phyloP scores from a whole-genome alignment of 2,888 invertebrate species.

The Trachelus tabidus region DNA sequence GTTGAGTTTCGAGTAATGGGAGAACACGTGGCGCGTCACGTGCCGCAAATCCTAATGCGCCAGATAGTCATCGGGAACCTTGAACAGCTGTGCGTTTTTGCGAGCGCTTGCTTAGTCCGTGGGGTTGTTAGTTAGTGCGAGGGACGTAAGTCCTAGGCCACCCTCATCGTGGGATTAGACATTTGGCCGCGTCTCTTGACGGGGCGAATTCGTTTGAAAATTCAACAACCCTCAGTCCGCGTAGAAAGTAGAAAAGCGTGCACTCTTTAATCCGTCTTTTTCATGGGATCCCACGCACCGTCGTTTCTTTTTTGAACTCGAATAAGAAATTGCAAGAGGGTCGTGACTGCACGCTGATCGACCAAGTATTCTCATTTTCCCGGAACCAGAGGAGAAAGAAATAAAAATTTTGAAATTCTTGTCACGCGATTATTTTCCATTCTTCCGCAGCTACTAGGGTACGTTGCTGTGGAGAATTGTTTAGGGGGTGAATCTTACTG shows the following conservation, averaged over 20 bases:
- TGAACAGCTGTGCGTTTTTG: conserved; percentile 30
- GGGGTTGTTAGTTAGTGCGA: background rate
- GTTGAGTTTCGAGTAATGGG: background rate
- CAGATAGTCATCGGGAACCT: background rate
- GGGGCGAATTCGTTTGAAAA: background rate
- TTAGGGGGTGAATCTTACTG: background rate
- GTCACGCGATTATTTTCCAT: background rate
- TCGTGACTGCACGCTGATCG: background rate
- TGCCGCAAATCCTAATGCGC: conserved; percentile 23
- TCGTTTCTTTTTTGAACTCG: background rate
- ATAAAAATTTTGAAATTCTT: background rate
- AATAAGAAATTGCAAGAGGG: background rate
- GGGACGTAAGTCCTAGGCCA: conserved; percentile 11
- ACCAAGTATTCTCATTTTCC: background rate
- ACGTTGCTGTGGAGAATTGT: background rate
- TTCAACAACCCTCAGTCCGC: background rate
- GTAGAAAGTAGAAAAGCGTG: background rate
- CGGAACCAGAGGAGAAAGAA: background rate
- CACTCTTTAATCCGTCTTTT: background rate
- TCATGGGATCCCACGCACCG: background rate
- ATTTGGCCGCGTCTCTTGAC: conserved; percentile 20
- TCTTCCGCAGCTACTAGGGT: background rate
- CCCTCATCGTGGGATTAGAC: conserved; percentile 28
- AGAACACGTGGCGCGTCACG: conserved; percentile 1
- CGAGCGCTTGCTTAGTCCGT: background rate